Conservation (phyloP, 1,140 invertebrate species). For the Neuroterus valhalla region DNA sequence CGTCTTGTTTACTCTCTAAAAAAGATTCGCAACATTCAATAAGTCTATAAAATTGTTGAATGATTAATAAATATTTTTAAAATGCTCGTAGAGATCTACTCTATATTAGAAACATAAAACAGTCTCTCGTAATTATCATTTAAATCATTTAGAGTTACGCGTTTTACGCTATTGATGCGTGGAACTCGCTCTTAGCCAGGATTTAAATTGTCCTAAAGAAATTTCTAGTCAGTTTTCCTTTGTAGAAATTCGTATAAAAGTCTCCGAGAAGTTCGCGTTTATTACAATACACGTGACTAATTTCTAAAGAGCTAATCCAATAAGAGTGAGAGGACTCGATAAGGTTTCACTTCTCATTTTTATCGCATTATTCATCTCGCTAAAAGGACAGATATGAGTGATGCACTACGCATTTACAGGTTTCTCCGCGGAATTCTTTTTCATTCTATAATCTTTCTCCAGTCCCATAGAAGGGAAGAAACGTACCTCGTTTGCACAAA, state of each 20-base stretch:
- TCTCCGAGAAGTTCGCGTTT: slow-evolving; percentile 8
- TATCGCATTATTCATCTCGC: slow-evolving; percentile 21
- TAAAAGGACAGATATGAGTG: not conserved
- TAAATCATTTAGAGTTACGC: slow-evolving; percentile 8
- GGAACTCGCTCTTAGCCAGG: slow-evolving; percentile 24
- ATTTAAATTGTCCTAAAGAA: slow-evolving; percentile 12
- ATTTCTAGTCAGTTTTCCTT: not conserved
- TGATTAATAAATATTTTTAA: slow-evolving; percentile 52
- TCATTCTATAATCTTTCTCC: not conserved
- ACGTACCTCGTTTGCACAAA: no score
- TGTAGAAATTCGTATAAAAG: slow-evolving; percentile 26
- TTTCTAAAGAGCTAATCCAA: slow-evolving; percentile 11
- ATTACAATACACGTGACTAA: slow-evolving; percentile 27
- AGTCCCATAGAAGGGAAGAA: no score
- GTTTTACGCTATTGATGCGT: not conserved
- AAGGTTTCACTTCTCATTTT: slow-evolving; percentile 9
- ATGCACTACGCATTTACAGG: not conserved
- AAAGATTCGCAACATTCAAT: not conserved
- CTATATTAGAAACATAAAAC: slow-evolving; percentile 48
- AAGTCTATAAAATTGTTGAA: not conserved
- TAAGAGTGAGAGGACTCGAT: slow-evolving; percentile 10
- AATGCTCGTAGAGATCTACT: slow-evolving; percentile 48
- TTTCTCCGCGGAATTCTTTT: not conserved
- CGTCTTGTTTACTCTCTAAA: not conserved
- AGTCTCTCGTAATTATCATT: slow-evolving; percentile 42